phyloP scores from a whole-genome alignment of 2,113 vertebrate species.

The Mormyrus lacerda region DNA sequence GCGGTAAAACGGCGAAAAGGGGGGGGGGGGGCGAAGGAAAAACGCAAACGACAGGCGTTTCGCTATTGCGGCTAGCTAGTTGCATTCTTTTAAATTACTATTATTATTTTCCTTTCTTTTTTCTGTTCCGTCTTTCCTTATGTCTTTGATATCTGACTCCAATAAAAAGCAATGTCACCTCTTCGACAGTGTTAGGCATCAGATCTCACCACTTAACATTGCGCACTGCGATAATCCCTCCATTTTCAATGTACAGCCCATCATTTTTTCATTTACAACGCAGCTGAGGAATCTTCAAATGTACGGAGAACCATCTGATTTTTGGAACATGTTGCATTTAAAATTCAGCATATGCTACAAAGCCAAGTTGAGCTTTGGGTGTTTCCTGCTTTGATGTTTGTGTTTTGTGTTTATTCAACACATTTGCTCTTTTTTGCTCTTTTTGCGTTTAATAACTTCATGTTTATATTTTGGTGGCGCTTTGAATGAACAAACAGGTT shows the following conservation, averaged over 20 bases:
- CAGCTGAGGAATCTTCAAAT: background rate
- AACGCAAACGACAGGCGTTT: too few relatives aligned
- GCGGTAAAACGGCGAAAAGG: background rate
- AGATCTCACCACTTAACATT: background rate
- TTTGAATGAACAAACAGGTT: background rate
- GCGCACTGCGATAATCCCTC: background rate
- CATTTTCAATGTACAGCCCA: background rate
- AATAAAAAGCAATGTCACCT: background rate
- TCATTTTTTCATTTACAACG: background rate
- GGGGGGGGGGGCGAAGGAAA: too few relatives aligned
- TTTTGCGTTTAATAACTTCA: background rate
- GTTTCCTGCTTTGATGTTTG: background rate
- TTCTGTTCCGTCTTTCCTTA: too few relatives aligned
- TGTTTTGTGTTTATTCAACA: background rate
- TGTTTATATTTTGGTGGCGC: background rate
- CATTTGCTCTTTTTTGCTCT: background rate
- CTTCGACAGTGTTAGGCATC: background rate
- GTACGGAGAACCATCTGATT: background rate
- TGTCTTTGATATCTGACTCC: too few relatives aligned
- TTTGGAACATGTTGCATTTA: background rate
- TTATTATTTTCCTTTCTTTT: too few relatives aligned
- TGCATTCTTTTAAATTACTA: background rate
- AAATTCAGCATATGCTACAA: background rate
- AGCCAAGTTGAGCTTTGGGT: background rate
- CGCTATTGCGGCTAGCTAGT: background rate